Evolutionary conservation across 2,888 invertebrate species (phyloP), one percentile per base, ranked within the genome.

Genomic region (Dryocosmus kuriphilus): DNA sequence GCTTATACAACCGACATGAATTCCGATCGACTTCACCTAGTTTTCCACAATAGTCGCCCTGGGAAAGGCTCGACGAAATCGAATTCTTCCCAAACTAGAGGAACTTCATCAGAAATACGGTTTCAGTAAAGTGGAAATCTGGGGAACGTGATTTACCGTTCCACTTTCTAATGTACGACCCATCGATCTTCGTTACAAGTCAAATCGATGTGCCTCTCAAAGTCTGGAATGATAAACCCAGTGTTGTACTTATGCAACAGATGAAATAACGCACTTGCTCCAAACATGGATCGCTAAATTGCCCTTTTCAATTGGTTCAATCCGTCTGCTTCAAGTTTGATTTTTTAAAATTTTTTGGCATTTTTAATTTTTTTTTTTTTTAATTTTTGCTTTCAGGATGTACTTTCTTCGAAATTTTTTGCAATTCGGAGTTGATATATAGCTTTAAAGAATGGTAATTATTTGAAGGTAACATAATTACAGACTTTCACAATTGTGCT

Each of bases 141-240:
- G 73, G 75, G 67, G 32, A 60, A 51, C 81, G 81, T 79, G 80
- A 81, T 81, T 82, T 79, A 80, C 80, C 78, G 86, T 86, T 85
- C 85, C 84, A 86, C 86, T 86, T 86, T 86, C 87, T 84, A 86
- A 82, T 77, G 80, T 84, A 83, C 83, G 82, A 80, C 81, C 80
- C 80, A 76, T 77, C 79, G 81, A 63, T 77, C 71, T 71, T 71
- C 51, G 71, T 71, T 51, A 51, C 41, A 3, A 71, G 67, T 30
- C 51, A 19, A 71, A 71, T 71, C 51, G 51, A 71, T 71, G 27
- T 46, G 46, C 32, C 62, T 35, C 30, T 63, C 62, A 35, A 41
- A 46, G 67, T 67, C 27, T 6, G 27, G 27, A 67, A 46, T 67
- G 27, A 67, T 46, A 24, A 27, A 27, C 3, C 27, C 11, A 27